Evolutionary conservation across 2,113 vertebrate species (phyloP), one percentile per base, ranked within the genome.

Genomic region (Nothocercus julius): DNA sequence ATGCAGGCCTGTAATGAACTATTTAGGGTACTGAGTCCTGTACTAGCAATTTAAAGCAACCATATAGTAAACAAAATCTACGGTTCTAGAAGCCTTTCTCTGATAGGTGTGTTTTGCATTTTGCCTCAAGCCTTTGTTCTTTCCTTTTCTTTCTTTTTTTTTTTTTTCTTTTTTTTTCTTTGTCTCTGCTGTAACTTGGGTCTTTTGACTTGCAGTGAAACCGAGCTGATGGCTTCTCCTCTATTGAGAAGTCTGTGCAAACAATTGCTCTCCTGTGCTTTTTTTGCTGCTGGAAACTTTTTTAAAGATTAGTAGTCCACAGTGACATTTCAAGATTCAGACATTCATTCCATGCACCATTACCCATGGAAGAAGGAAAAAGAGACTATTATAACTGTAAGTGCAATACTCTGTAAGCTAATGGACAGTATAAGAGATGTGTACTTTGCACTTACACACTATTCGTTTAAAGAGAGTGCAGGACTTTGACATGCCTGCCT

Each of bases 241-340:
- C 38, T 25, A 20, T 72, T 42, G 86, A 44, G 47, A 68, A 72
- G 56, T 86, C 6, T 22, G 11, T 70, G 47, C 24, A 72, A 92
- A 85, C 45, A 64, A 38, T 87, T 90, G 47, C 44, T 92, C 27
- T 87, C 24, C 53, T 49, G 30, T 51, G 24, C 32, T 44, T 44
- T 44, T 82, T 62, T 72, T 77, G 36, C 53, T 94, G 47, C 78
- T 95, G 64, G 38, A 91, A 97, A 93, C 90, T 89, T 95, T 90
- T 92, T 75, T 34, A 96, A 94, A 87, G 93, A 96, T 96, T 92
- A 85, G 62, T 82, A 88, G 42, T 94, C 92, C 96, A 24, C 80
- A 81, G 91, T 93, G 85, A 82, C 75, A 96, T 96, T 95, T 97
- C 88, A 95, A 96, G 69, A 96, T 85, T 91, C 95, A 91, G 97